Evolutionary conservation across 2,888 invertebrate genomes (phyloP), one percentile per base, ranked within the genome.

Genomic region (Tetragnatha montana): DNA sequence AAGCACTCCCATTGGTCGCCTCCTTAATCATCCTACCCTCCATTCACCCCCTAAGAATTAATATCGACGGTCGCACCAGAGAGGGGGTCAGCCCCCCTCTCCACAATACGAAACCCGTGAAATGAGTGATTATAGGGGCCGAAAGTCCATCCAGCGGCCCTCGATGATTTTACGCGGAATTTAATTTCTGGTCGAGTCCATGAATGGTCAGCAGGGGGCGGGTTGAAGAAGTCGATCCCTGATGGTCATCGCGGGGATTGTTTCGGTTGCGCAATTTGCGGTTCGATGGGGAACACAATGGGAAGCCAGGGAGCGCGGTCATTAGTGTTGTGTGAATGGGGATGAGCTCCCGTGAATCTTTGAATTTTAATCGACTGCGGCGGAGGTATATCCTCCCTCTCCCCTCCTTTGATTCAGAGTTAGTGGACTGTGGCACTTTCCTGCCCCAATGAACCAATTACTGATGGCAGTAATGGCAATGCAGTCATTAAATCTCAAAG

Each of bases 151-250:
- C 14, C 60, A 50, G 60, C 51, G 17, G 83, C 68, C 79, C 88
- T 88, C 80, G 79, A 88, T 88, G 79, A 88, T 88, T 88, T 88
- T 88, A 71, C 88, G 83, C 83, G 51, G 79, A 79, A 79, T 88
- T 88, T 88, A 83, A 88, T 88, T 88, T 79, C 88, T 83, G 79
- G 79, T 83, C 83, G 74, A 68, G 79, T 35, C 35, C 35, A 88
- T 80, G 83, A 83, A 80, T 80, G 86, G 86, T 19, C 78, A 74
- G 60, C 74, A 80, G 47, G 60, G 80, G 80, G 70, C 14, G 81
- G 69, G 17, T 19, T 1, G 81, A 49, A 49, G 10, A 35, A 35
- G 35, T 35, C 35, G 35, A 35, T 35, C 35, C 35, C 35, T 35
- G 35, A 35, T 35, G 35, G 35, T 35, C 35, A 35, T 35, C 4